Conservation (phyloP, 1,140 invertebrate species). For the Anthonomus grandis region DNA sequence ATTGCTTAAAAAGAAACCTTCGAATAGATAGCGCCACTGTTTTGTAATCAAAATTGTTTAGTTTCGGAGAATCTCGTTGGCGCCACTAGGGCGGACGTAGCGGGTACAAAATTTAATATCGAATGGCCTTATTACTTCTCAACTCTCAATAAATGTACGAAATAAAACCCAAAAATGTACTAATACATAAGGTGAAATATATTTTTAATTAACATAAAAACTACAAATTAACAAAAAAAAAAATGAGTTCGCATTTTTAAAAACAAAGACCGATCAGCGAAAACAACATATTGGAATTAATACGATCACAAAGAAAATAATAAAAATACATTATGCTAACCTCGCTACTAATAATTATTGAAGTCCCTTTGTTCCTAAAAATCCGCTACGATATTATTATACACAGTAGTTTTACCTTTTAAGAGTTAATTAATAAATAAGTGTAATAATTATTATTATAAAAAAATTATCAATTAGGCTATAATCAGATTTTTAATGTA, state of each 20-base stretch:
- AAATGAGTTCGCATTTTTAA: slow-evolving; percentile 14
- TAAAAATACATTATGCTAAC: slow-evolving; percentile 5
- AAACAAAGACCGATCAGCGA: slow-evolving; percentile 9
- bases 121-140: too few relatives aligned
- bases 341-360: slow-evolving; percentile 2
- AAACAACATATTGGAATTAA: too few relatives aligned
- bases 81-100: too few relatives aligned
- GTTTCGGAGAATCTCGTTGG: too few relatives aligned
- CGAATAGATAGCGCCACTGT: too few relatives aligned
- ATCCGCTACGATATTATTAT: not conserved
- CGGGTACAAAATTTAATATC: too few relatives aligned
- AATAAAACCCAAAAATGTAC: too few relatives aligned
- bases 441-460: slow-evolving; percentile 14
- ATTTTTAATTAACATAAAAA: slow-evolving; percentile 26
- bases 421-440: slow-evolving; percentile 21
- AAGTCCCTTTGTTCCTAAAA: slow-evolving; percentile 9
- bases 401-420: not conserved
- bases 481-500: slow-evolving; percentile 31
- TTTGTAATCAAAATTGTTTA: too few relatives aligned
- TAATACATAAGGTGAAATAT: slow-evolving; percentile 26
- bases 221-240: slow-evolving; percentile 24
- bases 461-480: slow-evolving; percentile 33
- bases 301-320: too few relatives aligned
- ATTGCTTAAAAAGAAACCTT: too few relatives aligned
- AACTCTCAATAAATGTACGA: too few relatives aligned